These are phyloP conservation scores for Ophiodon elongatus DNA, from an alignment of 2,113 vertebrate species.

Conservation along the genomic window DNA sequence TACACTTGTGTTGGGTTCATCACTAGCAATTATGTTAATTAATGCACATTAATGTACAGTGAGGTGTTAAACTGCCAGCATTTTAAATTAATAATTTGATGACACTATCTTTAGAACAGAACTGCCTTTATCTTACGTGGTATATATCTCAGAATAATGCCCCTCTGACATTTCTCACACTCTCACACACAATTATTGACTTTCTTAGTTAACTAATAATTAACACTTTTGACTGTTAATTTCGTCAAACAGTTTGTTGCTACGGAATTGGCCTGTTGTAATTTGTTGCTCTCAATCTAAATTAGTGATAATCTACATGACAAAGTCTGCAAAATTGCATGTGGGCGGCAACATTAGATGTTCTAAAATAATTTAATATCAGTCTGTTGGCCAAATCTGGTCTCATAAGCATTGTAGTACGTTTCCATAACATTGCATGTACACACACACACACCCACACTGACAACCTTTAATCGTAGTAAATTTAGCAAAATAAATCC, in stretches of 20 bases:
- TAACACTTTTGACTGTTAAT: neutral
- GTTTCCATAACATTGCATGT: neutral
- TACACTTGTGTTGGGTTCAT: no score
- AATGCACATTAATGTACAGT: no score
- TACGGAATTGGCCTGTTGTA: no score
- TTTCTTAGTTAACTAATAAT: neutral
- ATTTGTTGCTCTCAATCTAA: conserved; percentile 8
- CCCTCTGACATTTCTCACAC: neutral
- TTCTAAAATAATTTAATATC: neutral
- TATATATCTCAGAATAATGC: neutral
- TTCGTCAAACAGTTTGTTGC: no score
- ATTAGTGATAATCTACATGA: neutral
- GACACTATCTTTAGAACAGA: no score
- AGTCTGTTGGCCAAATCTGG: no score
- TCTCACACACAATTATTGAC: neutral
- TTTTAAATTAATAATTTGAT: neutral
- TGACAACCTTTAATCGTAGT: neutral
- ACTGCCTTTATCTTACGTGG: neutral
- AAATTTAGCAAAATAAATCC: neutral
- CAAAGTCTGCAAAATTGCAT: neutral
- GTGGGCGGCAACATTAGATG: neutral
- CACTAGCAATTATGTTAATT: neutral
- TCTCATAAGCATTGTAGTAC: neutral
- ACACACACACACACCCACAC: neutral
- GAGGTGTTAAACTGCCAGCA: neutral